phyloP scores from a whole-genome alignment of 35 echinoderm and acorn worm genomes.

The Apostichopus japonicus region DNA sequence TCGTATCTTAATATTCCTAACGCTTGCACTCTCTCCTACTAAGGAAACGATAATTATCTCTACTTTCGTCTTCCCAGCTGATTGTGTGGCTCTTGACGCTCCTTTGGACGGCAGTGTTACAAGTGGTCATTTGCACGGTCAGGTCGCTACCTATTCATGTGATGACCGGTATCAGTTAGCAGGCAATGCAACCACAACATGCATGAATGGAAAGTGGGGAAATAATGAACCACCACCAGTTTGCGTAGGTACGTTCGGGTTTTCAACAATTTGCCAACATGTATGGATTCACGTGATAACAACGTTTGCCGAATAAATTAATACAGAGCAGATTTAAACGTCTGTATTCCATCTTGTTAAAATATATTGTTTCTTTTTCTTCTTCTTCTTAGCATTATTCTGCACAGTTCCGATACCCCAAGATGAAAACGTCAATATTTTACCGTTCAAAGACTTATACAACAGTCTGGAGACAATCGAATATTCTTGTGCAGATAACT shows the following conservation, averaged over 20 bases:
- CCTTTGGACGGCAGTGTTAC: neutral
- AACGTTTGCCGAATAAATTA: too few species aligned
- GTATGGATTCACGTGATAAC: too few species aligned
- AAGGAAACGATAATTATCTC: too few species aligned
- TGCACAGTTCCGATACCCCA: neutral
- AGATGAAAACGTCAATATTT: neutral
- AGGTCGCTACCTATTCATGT: neutral
- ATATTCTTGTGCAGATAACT: neutral
- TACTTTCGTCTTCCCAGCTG: neutral
- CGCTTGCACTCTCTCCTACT: too few species aligned
- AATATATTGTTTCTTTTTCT: too few species aligned
- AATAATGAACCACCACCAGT: neutral
- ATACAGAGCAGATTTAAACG: too few species aligned
- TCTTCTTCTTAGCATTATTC: neutral
- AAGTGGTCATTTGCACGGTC: neutral
- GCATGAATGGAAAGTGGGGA: neutral
- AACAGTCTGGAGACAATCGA: neutral
- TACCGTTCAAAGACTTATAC: neutral
- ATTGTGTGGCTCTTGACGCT: neutral
- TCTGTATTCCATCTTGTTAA: too few species aligned
- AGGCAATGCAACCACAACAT: neutral
- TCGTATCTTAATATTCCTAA: too few species aligned
- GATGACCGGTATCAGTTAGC: neutral
- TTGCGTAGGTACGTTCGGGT: neutral
- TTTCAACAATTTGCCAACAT: too few species aligned